Evolutionary conservation across 2,113 vertebrate genomes (phyloP).

Genomic region (Carlito syrichta): DNA sequence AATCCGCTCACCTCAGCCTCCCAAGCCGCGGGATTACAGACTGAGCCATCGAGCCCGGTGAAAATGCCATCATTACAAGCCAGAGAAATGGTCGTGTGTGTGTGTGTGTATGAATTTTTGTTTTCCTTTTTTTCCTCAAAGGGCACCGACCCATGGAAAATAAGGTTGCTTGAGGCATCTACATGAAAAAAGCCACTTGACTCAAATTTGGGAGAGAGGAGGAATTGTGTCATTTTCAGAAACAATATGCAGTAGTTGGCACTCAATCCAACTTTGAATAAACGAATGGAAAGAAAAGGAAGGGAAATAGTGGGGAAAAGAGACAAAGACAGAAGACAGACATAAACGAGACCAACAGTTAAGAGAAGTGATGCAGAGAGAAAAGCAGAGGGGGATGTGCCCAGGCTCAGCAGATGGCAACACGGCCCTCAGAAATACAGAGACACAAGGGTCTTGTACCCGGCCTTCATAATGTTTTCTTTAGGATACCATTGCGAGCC

Average conservation of each 20-base stretch:
- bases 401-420: background rate
- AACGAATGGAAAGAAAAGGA: background rate
- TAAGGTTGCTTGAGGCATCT: background rate
- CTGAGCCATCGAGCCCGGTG: no score
- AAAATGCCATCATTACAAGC: no score
- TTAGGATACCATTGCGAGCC: background rate
- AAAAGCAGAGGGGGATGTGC: background rate
- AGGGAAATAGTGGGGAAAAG: background rate
- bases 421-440: background rate
- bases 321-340: background rate
- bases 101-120: no score
- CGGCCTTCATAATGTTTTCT: background rate
- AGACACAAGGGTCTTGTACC: accelerated
- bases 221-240: background rate
- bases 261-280: background rate
- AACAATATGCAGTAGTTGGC: background rate
- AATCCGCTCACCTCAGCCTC: no score
- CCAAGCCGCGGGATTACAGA: no score
- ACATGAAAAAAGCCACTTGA: background rate
- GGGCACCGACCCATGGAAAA: background rate
- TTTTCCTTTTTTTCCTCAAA: background rate
- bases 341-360: background rate
- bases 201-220: background rate
- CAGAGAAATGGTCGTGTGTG: background rate
- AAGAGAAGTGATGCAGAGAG: background rate